phyloP scores from a whole-genome alignment of 1,140 invertebrate species.

The Aphelinus atriplicis region DNA sequence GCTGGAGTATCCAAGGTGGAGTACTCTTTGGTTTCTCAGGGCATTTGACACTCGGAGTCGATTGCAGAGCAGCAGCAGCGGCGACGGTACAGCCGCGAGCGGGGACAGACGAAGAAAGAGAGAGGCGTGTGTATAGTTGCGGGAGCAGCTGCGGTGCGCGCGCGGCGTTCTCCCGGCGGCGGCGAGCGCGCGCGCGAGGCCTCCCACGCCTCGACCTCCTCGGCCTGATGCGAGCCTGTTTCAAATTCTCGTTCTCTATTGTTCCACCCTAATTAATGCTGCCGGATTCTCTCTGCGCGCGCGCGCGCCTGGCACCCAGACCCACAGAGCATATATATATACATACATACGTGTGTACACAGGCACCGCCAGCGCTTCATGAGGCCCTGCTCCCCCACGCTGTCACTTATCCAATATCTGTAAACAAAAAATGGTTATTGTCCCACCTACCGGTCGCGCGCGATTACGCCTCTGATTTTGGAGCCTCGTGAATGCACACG shows the following conservation, averaged over 20 bases:
- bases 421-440: conserved; percentile 64
- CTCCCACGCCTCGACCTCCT: conserved; percentile 62
- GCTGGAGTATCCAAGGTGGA: too few relatives aligned
- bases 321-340: not conserved
- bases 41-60: too few relatives aligned
- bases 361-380: conserved; percentile 46
- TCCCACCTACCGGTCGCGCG: conserved; percentile 42
- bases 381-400: conserved; percentile 54
- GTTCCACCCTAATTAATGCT: conserved; percentile 64
- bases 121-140: not conserved
- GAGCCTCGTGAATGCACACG: too few relatives aligned
- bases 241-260: conserved; percentile 65
- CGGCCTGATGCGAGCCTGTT: conserved; percentile 55
- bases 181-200: conserved; percentile 27
- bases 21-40: too few relatives aligned
- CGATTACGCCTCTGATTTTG: conserved; percentile 30
- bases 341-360: conserved; percentile 2
- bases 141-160: not conserved
- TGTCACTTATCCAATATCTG: conserved; percentile 66
- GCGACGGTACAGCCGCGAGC: not conserved
- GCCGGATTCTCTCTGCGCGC: not conserved
- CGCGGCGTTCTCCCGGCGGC: not conserved
- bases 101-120: not conserved
- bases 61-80: not conserved
- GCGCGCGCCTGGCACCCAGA: not conserved